These are phyloP conservation scores for Rhegmatorhina hoffmannsi DNA, from an alignment of 2,113 vertebrate species.

Conservation along the genomic window DNA sequence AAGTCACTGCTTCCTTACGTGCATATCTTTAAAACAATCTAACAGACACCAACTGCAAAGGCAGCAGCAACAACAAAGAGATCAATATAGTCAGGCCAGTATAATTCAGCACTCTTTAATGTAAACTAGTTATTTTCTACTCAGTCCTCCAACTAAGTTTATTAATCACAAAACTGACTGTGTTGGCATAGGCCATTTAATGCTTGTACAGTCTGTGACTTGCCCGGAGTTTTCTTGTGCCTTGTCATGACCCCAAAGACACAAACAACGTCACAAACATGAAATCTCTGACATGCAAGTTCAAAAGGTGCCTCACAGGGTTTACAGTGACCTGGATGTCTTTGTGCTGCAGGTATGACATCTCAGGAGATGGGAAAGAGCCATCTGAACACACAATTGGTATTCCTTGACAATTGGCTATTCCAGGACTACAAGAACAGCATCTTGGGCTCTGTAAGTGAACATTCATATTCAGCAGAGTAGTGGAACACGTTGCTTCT, in stretches of 20 bases:
- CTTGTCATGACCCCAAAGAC: not conserved
- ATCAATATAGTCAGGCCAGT: not conserved
- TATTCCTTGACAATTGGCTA: not conserved
- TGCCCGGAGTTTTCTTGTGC: not conserved
- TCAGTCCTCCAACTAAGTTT: not conserved
- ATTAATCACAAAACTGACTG: not conserved
- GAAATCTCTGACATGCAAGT: not conserved
- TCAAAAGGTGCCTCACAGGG: not conserved
- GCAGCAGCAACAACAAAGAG: not conserved
- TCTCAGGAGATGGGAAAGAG: not conserved
- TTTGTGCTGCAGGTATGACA: not conserved
- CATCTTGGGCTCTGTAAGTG: not conserved
- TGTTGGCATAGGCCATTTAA: not conserved
- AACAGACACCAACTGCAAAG: not conserved
- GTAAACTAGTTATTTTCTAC: not conserved
- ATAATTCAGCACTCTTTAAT: not conserved
- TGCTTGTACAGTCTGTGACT: not conserved
- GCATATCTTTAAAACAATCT: not conserved
- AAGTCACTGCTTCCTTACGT: not conserved
- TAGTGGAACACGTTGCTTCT: not conserved
- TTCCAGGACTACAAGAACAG: not conserved
- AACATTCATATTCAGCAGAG: conserved; percentile 12
- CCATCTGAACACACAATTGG: not conserved
- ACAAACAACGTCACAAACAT: not conserved
- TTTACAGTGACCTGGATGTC: not conserved